These are phyloP conservation scores for Acyrthosiphon pisum DNA, from an alignment of 1,140 invertebrate genomes.

Conservation along the genomic window DNA sequence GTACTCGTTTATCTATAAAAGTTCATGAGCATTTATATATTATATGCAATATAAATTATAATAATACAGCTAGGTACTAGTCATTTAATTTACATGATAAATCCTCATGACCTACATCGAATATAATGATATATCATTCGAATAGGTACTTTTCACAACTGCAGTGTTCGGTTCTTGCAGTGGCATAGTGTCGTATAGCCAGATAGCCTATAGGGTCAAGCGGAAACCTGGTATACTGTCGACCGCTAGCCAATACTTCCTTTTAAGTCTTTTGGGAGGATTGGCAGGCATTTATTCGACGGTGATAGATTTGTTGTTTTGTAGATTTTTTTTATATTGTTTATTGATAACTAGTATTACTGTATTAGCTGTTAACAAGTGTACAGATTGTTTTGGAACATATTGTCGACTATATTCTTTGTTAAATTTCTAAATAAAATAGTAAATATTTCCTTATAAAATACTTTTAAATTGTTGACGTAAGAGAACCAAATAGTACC, in stretches of 20 bases:
- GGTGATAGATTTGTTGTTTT: neutral
- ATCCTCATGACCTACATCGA: neutral
- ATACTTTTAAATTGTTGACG: neutral
- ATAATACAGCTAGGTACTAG: neutral
- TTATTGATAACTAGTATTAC: neutral
- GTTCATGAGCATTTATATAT: conserved; percentile 8
- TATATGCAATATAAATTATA: neutral
- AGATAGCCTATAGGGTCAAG: neutral
- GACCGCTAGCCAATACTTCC: neutral
- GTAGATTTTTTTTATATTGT: neutral
- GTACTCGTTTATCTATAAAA: neutral
- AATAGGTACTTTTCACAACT: conserved; percentile 10
- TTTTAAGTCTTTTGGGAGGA: neutral
- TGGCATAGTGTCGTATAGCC: neutral
- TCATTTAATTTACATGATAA: conserved; percentile 3
- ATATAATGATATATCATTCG: neutral
- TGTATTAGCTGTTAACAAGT: neutral
- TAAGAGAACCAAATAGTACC: neutral
- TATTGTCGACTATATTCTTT: neutral
- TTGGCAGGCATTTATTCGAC: neutral
- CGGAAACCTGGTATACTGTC: neutral
- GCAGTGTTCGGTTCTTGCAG: neutral
- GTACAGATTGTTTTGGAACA: neutral
- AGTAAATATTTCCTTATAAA: neutral
- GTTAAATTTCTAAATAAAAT: neutral